Evolutionary conservation across 2,113 vertebrate genomes (phyloP).

Genomic region (Labeo rohita): DNA sequence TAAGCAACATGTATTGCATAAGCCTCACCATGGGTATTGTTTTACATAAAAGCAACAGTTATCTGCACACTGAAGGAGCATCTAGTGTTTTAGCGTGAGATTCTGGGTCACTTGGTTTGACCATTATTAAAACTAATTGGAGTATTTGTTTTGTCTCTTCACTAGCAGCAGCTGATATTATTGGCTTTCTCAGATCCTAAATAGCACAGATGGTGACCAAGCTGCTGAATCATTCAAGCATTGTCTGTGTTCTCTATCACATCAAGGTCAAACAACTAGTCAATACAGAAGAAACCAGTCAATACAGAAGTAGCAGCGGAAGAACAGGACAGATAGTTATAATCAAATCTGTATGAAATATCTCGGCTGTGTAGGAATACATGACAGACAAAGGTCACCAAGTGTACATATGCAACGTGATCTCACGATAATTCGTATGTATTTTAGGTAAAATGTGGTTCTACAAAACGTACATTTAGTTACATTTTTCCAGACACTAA

Average conservation of each 20-base stretch:
- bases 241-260: not conserved
- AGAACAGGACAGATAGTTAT: not conserved
- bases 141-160: not conserved
- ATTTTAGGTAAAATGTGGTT: no score
- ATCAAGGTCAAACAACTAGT: not conserved
- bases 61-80: constrained; percentile 1
- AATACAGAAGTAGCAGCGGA: not conserved
- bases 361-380: no score
- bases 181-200: constrained; percentile 1
- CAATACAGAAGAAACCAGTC: not conserved
- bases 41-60: constrained; percentile 4
- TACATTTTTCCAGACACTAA: no score
- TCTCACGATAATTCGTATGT: no score
- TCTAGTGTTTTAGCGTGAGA: not conserved
- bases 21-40: not conserved
- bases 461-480: no score
- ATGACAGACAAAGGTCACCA: no score
- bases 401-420: no score
- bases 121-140: not conserved
- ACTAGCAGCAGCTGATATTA: not conserved
- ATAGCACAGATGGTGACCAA: not conserved
- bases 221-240: not conserved
- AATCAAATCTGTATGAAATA: not conserved
- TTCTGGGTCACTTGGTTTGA: constrained; percentile 1
- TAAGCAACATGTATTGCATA: not conserved